Percentiles rank a stretch among this genome's conserved stretches.
Conservation (phyloP, 1,140 invertebrate genomes). For the Heliconius hewitsoni region DNA sequence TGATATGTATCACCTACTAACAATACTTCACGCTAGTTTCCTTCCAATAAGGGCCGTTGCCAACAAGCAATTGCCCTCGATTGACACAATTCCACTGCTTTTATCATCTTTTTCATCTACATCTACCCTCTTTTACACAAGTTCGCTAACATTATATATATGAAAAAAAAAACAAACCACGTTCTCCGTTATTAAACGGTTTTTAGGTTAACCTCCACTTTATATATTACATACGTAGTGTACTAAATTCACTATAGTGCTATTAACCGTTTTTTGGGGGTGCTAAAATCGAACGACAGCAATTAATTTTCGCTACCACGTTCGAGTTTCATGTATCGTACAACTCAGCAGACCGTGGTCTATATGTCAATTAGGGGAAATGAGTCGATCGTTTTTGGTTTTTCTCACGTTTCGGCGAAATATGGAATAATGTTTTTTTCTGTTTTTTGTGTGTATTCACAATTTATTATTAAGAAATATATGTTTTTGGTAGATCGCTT, state of each 20-base stretch:
- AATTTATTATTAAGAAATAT: background rate
- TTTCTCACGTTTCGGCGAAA: conserved; percentile 29
- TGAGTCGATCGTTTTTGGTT: conserved; percentile 28
- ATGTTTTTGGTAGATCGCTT: too few relatives aligned
- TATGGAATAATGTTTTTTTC: background rate
- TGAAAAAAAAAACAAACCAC: background rate
- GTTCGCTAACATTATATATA: background rate
- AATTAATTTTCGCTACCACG: conserved; percentile 21
- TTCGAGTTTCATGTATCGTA: conserved; percentile 31
- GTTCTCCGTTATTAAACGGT: background rate
- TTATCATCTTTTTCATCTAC: too few relatives aligned
- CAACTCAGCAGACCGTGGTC: conserved; percentile 28
- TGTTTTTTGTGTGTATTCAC: background rate
- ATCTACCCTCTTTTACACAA: too few relatives aligned
- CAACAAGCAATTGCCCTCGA: too few relatives aligned
- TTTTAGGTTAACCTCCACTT: background rate
- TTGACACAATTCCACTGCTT: too few relatives aligned
- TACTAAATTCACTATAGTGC: conserved; percentile 25
- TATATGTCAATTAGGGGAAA: conserved; percentile 39
- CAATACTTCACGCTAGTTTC: too few relatives aligned
- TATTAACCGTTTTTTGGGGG: conserved; percentile 33
- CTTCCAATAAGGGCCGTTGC: too few relatives aligned
- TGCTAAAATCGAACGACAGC: conserved; percentile 34
- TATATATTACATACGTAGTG: conserved; percentile 13
- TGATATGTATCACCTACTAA: too few relatives aligned